Evolutionary conservation across 1,140 invertebrate genomes (phyloP).

Genomic region (Drosophila micromelanica): DNA sequence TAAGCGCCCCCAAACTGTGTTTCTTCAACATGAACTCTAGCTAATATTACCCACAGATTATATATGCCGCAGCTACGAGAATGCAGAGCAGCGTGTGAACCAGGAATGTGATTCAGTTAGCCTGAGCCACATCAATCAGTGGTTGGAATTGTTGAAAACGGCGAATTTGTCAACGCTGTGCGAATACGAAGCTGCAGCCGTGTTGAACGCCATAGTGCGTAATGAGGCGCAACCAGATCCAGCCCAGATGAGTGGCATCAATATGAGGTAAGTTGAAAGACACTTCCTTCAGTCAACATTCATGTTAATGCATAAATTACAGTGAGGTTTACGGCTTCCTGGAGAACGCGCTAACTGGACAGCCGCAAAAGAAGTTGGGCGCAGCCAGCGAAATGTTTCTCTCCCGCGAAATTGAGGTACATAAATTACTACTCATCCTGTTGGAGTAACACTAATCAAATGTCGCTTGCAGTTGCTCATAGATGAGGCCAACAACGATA

Average conservation of each 20-base stretch:
- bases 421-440: neutral
- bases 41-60: slow-evolving; percentile 35
- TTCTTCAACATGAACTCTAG: neutral
- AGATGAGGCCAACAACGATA: slow-evolving; percentile 64
- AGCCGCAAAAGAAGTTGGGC: slow-evolving; percentile 55
- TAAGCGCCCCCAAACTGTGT: slow-evolving; percentile 4
- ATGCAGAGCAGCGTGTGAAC: slow-evolving; percentile 30
- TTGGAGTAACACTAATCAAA: neutral
- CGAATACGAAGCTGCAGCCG: slow-evolving; percentile 58
- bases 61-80: slow-evolving; percentile 18
- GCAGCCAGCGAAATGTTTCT: slow-evolving; percentile 53
- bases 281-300: too few relatives aligned
- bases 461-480: slow-evolving; percentile 51
- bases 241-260: slow-evolving; percentile 41
- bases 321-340: slow-evolving; percentile 68
- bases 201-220: slow-evolving; percentile 55
- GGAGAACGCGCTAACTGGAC: slow-evolving; percentile 65
- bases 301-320: slow-evolving; percentile 6
- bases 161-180: slow-evolving; percentile 40
- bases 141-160: slow-evolving; percentile 59
- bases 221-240: slow-evolving; percentile 57
- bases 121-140: slow-evolving; percentile 65
- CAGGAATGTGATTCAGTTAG: slow-evolving; percentile 60
- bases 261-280: slow-evolving; percentile 49
- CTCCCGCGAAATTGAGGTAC: slow-evolving; percentile 60